Base-by-base conservation (phyloP, 1,140 invertebrate genomes). In the Drosophila pandora region DNA sequence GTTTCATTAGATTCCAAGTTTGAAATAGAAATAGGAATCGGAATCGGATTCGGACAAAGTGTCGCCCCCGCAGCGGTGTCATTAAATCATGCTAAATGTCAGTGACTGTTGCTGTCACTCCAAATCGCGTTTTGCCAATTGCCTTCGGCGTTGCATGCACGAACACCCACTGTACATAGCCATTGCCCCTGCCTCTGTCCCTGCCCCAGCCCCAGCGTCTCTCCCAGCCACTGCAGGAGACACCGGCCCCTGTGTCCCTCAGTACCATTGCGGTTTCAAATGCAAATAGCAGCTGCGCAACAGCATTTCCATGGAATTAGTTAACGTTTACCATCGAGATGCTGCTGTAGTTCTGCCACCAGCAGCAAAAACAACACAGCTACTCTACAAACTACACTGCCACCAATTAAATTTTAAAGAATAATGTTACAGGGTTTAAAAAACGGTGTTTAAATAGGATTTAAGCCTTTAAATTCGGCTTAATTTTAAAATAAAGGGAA, bases 81-180 rank as follows among this genome's bases (percentile, higher is more conserved):
- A 88, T 88, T 88, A 88, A 88, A 88, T 88, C 83, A 88, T 88
- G 83, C 83, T 88, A 88, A 88, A 88, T 88, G 83, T 88, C 83
- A 88, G 32, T 72, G 76, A 76, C 72, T 79, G 71, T 67, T 79
- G 78, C 76, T 52, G 76, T 87, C 82, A 85, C 63, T 84, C 67
- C 22, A 58, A 70, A 65, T 75, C 50, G 59, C 32, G 71, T 39
- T 58, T 47, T 54, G 63, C 68, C 68, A 82, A 68, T 71, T 58
- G 61, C 62, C 50, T n/a, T 63, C 32, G 49, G 65, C 47, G 37
- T 56, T 57, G 63, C 70, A 54, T 67, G 64, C 57, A 62, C 79
- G 47, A 55, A 68, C 81, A 84, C 76, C 67, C 64, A 21, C 43
- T 9, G 47, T 21, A 32, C 32, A 8, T 30, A 22, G 30, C 43